Conservation (phyloP, 2,797 vertebrate species). For the Gephyroberyx darwinii region DNA sequence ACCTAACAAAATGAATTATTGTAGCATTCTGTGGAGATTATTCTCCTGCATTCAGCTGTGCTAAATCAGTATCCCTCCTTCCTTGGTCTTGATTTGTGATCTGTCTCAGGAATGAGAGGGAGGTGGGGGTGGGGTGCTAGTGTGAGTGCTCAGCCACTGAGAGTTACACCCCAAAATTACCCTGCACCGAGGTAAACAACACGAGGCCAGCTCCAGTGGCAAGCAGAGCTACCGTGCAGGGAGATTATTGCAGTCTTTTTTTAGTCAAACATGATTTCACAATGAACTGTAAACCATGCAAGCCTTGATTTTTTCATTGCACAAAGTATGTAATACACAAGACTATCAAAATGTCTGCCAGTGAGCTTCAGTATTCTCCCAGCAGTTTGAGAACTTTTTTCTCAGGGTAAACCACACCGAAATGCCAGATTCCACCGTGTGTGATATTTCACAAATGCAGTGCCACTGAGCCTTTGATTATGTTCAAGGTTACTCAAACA, state of each 20-base stretch:
- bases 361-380: conserved; percentile 34
- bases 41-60: conserved; percentile 1
- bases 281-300: conserved; percentile 23
- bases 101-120: conserved; percentile 53
- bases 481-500: background rate
- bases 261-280: conserved; percentile 13
- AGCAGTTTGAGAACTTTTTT: conserved; percentile 42
- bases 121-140: conserved; percentile 22
- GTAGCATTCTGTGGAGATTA: conserved; percentile 12
- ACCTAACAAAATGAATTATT: background rate
- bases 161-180: conserved; percentile 55
- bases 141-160: conserved; percentile 18
- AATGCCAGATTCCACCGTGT: conserved; percentile 33
- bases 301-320: background rate
- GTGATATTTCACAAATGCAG: conserved; percentile 23
- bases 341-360: conserved; percentile 17
- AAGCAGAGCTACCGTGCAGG: background rate
- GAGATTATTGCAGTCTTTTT: background rate
- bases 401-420: conserved; percentile 39
- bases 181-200: conserved; percentile 47
- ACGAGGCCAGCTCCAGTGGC: background rate
- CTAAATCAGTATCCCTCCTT: conserved; percentile 26
- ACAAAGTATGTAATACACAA: conserved; percentile 18
- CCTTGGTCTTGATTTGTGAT: conserved; percentile 24
- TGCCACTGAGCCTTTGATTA: background rate